Conservation (phyloP, 2,113 vertebrate species). For the Siniperca knerii region DNA sequence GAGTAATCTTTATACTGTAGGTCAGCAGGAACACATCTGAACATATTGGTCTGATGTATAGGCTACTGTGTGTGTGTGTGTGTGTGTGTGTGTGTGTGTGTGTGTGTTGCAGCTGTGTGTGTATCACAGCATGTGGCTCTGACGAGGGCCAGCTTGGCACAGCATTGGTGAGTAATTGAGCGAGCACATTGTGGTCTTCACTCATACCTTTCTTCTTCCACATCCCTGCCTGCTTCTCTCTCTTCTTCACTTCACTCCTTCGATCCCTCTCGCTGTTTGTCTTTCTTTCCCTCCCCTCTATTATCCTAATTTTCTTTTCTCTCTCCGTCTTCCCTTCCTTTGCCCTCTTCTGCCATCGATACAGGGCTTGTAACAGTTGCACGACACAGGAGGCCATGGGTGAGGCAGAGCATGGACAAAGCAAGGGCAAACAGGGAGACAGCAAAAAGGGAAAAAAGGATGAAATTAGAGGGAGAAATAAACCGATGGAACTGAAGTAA, state of each 20-base stretch:
- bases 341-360: constrained; percentile 2
- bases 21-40: constrained; percentile 60
- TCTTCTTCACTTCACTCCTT: background rate
- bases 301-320: background rate
- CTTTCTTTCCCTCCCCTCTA: background rate
- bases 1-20: constrained; percentile 30
- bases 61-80: constrained; percentile 31
- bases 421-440: constrained; percentile 57
- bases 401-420: constrained; percentile 26
- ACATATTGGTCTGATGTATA: constrained; percentile 49
- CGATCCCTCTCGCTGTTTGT: background rate
- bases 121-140: constrained; percentile 62
- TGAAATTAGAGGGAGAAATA: background rate
- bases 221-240: constrained; percentile 30
- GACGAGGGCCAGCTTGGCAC: constrained; percentile 67
- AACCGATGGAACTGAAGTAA: background rate
- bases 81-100: constrained; percentile 19
- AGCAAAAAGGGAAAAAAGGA: constrained; percentile 22
- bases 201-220: constrained; percentile 47
- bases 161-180: constrained; percentile 74
- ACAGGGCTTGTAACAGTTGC: constrained; percentile 17
- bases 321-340: background rate
- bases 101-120: constrained; percentile 5
- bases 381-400: constrained; percentile 27
- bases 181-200: constrained; percentile 66